Conservation (phyloP, 2,797 vertebrate genomes). For the Falco rusticolus region DNA sequence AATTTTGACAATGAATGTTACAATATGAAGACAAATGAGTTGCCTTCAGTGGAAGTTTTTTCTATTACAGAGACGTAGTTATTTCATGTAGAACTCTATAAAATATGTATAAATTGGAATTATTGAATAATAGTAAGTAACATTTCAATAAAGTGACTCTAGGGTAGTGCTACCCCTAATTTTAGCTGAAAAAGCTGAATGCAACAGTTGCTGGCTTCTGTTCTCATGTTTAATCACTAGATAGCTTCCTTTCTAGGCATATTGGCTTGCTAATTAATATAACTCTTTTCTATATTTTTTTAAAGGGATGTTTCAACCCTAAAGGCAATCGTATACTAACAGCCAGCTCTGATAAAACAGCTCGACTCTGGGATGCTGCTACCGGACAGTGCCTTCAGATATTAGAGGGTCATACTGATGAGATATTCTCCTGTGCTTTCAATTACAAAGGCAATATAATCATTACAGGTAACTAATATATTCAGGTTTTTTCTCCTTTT, state of each 20-base stretch:
- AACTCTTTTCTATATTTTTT: background rate
- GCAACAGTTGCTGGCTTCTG: background rate
- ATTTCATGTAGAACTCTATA: background rate
- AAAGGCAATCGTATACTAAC: conserved; percentile 90
- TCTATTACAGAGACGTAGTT: background rate
- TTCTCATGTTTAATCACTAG: background rate
- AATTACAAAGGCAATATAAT: conserved; percentile 93
- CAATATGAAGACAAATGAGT: background rate
- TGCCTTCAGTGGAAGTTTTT: background rate
- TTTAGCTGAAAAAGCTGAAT: background rate
- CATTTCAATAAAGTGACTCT: background rate
- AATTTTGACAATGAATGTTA: background rate
- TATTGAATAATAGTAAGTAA: too few species aligned
- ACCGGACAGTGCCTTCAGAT: conserved; percentile 89
- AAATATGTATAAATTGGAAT: background rate
- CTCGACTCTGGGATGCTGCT: conserved; percentile 89
- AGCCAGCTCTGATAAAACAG: conserved; percentile 91
- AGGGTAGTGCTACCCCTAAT: background rate
- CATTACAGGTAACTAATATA: conserved; percentile 87
- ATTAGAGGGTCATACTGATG: conserved; percentile 89
- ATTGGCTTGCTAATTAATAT: background rate
- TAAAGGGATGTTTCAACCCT: conserved; percentile 93
- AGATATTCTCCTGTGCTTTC: conserved; percentile 94
- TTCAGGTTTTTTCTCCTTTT: background rate
- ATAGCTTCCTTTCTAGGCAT: background rate